Conservation (phyloP, 2,113 vertebrate species). For the Synodontis membranacea region DNA sequence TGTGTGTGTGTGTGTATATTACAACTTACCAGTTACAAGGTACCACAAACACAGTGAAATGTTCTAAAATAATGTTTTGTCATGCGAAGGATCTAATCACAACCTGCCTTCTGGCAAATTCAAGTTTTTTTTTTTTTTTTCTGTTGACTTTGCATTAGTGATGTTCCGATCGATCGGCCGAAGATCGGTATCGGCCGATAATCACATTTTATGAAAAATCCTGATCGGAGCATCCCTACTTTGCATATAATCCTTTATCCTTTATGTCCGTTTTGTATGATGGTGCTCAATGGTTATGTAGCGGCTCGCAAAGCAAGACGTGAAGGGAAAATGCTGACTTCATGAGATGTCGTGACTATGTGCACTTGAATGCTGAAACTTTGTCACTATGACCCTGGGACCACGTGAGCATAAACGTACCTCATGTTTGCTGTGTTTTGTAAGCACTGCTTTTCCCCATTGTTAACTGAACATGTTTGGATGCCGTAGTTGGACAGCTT, state of each 20-base stretch:
- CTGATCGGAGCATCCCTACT: too few species aligned
- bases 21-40: background rate
- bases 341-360: background rate
- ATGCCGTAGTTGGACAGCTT: background rate
- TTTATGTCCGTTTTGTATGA: background rate
- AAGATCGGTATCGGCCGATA: too few species aligned
- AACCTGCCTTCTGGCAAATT: background rate
- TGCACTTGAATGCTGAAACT: background rate
- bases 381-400: background rate
- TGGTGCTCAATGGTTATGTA: too few species aligned
- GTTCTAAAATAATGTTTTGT: background rate
- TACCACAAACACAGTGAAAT: background rate
- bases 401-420: background rate
- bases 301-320: too few species aligned
- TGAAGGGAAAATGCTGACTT: background rate
- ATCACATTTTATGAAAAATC: too few species aligned
- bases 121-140: background rate
- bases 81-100: background rate
- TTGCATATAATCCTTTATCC: background rate
- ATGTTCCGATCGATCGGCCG: too few species aligned
- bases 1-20: too few species aligned
- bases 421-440: background rate
- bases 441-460: background rate
- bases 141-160: too few species aligned
- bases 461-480: background rate